Percentiles rank a stretch among this genome's conserved stretches.
Evolutionary conservation across 2,797 vertebrate genomes (phyloP).

Genomic region (Limosa lapponica): DNA sequence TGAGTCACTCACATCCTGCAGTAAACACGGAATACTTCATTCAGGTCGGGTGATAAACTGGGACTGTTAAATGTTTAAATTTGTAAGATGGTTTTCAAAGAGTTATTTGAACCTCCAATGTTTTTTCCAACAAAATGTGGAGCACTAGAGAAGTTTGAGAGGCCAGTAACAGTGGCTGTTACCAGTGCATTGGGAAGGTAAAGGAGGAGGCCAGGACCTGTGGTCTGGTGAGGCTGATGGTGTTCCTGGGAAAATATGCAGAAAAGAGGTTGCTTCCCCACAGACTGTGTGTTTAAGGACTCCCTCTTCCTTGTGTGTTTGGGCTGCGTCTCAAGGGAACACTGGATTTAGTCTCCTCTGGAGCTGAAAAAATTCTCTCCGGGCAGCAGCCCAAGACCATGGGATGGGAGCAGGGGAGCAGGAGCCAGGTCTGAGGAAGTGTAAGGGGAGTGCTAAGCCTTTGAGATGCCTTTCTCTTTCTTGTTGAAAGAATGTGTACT

Average conservation of each 20-base stretch:
- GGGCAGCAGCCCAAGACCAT: accelerated
- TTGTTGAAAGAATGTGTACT: background rate
- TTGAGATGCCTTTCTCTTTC: background rate
- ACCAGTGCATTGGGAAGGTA: accelerated
- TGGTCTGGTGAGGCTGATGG: background rate
- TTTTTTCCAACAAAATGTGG: background rate
- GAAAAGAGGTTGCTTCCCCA: background rate
- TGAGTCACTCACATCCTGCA: background rate
- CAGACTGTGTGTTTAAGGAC: background rate
- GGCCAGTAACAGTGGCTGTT: background rate
- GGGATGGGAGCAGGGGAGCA: background rate
- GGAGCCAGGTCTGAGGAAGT: background rate
- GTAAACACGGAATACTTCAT: background rate
- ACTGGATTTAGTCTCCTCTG: background rate
- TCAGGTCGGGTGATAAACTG: background rate
- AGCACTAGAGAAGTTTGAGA: background rate
- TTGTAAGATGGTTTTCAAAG: background rate
- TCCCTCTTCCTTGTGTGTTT: background rate
- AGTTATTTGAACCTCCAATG: background rate
- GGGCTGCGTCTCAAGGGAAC: background rate
- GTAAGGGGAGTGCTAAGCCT: background rate
- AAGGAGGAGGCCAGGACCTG: background rate
- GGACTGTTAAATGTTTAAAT: background rate
- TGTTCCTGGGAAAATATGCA: background rate
- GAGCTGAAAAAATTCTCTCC: background rate